Base-by-base conservation (phyloP, 2,888 invertebrate genomes). In the Epicampocera succincta region DNA sequence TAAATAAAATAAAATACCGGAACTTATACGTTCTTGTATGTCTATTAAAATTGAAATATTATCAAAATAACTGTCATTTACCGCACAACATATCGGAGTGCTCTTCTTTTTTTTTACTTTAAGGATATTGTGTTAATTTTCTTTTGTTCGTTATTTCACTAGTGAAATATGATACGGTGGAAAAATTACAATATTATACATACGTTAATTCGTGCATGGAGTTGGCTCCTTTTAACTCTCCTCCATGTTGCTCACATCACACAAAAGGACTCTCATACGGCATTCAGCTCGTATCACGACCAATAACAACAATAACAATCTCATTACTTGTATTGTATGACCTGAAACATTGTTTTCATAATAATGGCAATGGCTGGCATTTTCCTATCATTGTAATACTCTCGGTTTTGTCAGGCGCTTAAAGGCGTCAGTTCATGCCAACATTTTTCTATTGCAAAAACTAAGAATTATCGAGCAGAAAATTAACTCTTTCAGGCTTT, bases 341-440 rank as follows among this genome's bases (percentile, higher is more conserved):
- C 82, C 82, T 80, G 74, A 75, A 78, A 78, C 71, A 78, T 78
- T 82, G 75, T 82, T 78, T 78, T 75, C 74, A 78, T 82, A 82
- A 82, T 78, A 74, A 82, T 75, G 82, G 66, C 74, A 78, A 82
- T 78, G 71, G 74, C 61, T 74, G 54, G 42, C 71, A 71, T 66
- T 78, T 68, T 74, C 33, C 54, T 72, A 48, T 48, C 56, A 63
- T 56, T 61, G 46, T 40, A 38, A 42, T 73, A 13, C 60, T 56
- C 12, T 17, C 19, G 42, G 5, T 1, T 17, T 33, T 17, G 12
- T 15, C 46, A 56, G 56, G 13, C 5, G 1, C 46, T 3, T 58
- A 52, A 66, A 72, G 4, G 60, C 33, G 15, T 48, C 25, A 12
- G 0, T 63, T 19, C 2, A 15, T 29, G n/a, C n/a, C n/a, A 25